Evolutionary conservation across 2,888 invertebrate species (phyloP).

Genomic region (Micropterix aruncella): DNA sequence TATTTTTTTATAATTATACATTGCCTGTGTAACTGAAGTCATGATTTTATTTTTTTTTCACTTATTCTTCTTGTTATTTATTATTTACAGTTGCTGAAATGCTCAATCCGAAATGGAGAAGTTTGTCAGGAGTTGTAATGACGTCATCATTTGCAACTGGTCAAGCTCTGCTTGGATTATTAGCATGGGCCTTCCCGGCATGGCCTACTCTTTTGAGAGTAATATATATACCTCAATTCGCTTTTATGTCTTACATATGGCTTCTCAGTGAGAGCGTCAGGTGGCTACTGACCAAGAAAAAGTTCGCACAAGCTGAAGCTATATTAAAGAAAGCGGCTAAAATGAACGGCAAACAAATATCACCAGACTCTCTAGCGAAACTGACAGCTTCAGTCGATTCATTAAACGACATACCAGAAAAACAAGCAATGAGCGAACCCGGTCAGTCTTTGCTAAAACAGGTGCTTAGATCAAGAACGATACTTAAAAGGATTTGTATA

Average conservation of each 20-base stretch:
- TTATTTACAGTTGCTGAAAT: slow-evolving; percentile 50
- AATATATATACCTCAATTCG: slow-evolving; percentile 51
- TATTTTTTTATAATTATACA: no score
- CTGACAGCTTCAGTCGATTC: background rate
- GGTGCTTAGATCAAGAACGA: slow-evolving; percentile 23
- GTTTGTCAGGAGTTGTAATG: slow-evolving; percentile 51
- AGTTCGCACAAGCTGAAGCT: slow-evolving; percentile 42
- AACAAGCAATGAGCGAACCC: background rate
- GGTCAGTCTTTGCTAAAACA: slow-evolving; percentile 11
- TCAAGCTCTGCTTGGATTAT: slow-evolving; percentile 47
- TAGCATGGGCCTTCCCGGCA: slow-evolving; percentile 50
- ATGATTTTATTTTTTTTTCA: no score
- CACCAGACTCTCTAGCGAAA: background rate
- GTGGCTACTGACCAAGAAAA: slow-evolving; percentile 58
- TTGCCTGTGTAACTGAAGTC: no score
- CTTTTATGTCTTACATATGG: slow-evolving; percentile 53
- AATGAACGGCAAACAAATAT: slow-evolving; percentile 25
- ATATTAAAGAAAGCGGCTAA: slow-evolving; percentile 46
- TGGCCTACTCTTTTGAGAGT: slow-evolving; percentile 55
- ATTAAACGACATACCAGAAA: background rate
- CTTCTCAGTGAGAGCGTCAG: slow-evolving; percentile 55
- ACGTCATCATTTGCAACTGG: slow-evolving; percentile 60
- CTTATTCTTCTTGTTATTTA: background rate
- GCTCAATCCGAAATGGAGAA: slow-evolving; percentile 59
- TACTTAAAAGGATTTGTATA: slow-evolving; percentile 31